phyloP scores from a whole-genome alignment of 2,113 vertebrate genomes.

The Euleptes europaea region DNA sequence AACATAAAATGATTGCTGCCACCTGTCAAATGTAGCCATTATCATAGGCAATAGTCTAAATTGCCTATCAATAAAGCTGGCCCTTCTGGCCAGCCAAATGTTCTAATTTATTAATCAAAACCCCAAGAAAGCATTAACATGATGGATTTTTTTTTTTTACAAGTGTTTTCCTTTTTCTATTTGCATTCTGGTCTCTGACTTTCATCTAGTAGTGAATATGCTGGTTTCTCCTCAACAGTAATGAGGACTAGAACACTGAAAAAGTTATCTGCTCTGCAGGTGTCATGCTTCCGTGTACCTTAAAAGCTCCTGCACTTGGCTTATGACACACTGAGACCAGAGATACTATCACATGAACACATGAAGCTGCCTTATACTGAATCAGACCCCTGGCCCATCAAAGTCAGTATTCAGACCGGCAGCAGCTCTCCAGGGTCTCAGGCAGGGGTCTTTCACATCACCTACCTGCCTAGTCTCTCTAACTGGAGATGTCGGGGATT shows the following conservation, averaged over 20 bases:
- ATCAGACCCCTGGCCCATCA: too few relatives aligned
- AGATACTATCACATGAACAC: too few relatives aligned
- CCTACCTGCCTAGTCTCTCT: too few relatives aligned
- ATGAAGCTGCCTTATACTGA: too few relatives aligned
- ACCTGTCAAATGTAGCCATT: constrained; percentile 1
- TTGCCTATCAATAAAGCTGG: neutral
- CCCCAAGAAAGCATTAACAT: neutral
- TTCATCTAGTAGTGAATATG: neutral
- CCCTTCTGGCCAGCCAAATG: neutral
- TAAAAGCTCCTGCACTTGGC: too few relatives aligned
- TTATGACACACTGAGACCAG: too few relatives aligned
- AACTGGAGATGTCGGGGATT: too few relatives aligned
- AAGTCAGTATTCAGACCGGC: too few relatives aligned
- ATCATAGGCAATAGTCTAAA: neutral
- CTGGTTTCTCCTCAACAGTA: neutral
- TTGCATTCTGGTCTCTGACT: neutral
- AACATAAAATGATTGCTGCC: neutral
- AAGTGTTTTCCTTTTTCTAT: neutral
- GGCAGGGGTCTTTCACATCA: too few relatives aligned
- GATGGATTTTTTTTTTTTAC: neutral
- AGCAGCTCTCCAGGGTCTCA: too few relatives aligned
- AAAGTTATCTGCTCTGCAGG: neutral
- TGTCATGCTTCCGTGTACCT: neutral
- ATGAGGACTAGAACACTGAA: neutral
- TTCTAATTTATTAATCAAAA: neutral